Evolutionary conservation across 2,113 vertebrate species (phyloP), one percentile per base, ranked within the genome.

Genomic region (Varanus komodoensis): DNA sequence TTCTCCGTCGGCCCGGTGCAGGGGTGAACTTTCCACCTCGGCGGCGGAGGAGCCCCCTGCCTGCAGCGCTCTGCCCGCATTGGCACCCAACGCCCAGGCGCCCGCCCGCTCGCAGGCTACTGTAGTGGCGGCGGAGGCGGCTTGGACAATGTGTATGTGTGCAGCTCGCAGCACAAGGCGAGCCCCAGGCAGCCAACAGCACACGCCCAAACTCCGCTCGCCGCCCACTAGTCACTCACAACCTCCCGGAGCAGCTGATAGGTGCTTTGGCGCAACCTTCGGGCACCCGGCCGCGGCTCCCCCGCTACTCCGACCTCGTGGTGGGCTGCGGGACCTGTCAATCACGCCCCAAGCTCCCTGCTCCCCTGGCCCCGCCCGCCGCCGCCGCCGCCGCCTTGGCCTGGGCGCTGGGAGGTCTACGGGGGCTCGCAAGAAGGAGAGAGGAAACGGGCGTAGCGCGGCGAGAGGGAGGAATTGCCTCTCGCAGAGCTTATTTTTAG

Each of bases 31-130:
- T 94, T 92, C 94, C 95, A 93, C 95, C 92, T 80, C 50, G 93
- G 92, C 89, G 94, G 94, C 89, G 95, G 93, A 52, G 94, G 92
- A 84, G 71, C 91, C 92, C 93, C 92, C 91, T 80, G 91, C n/a
- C 88, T 86, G 89, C 93, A 86, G 91, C 93, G 91, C 93, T 92
- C 93, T 82, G 92, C 93, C 93, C 93, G 93, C 94, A 95, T 95
- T 95, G 94, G 93, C 94, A 89, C 94, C 84, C 57, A 90, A 82
- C 91, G 64, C 90, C 54, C 75, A 57, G 44, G 75, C 87, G 19
- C 44, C 87, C 27, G 61, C 32, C 69, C 44, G n/a, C 4, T 34
- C 69, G 29, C 52, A 17, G 52, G 82, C 75, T 11, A 48, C 48
- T 57, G 79, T 52, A 50, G 50, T 54, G 25, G 61, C 73, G 44